Evolutionary conservation across 2,888 invertebrate species (phyloP).

Genomic region (Meghimatium bilineatum): DNA sequence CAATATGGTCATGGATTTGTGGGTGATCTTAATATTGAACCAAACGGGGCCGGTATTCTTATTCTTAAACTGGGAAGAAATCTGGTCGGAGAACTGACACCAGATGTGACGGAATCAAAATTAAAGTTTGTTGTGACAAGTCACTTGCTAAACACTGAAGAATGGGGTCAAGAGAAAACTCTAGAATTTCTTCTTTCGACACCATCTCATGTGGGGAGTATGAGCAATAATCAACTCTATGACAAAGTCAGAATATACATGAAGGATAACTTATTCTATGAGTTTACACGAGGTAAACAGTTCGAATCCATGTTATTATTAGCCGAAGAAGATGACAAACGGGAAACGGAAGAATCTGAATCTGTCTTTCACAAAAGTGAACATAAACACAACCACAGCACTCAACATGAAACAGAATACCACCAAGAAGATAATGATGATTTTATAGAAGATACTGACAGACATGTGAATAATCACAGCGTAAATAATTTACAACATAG

Average conservation of each 20-base stretch:
- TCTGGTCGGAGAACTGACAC: conserved; percentile 21
- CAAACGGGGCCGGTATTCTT: conserved; percentile 17
- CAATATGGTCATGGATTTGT: conserved; percentile 37
- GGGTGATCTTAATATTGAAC: conserved; percentile 32
- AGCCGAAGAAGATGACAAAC: conserved; percentile 31
- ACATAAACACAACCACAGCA: not conserved
- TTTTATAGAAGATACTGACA: not conserved
- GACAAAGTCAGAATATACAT: conserved; percentile 27
- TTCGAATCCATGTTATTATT: conserved; percentile 22
- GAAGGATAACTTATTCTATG: conserved; percentile 34
- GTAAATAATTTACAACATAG: not conserved
- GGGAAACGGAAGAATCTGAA: not conserved
- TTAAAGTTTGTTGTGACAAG: conserved; percentile 28
- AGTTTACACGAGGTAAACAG: conserved; percentile 24
- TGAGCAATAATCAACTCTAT: not conserved
- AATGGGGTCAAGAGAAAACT: conserved; percentile 30
- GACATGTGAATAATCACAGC: not conserved
- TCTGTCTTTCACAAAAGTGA: not conserved
- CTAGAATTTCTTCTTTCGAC: conserved; percentile 30
- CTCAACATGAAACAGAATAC: not conserved
- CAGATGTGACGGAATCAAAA: conserved; percentile 12
- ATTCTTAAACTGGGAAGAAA: conserved; percentile 32
- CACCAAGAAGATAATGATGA: not conserved
- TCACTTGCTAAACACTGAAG: conserved; percentile 15
- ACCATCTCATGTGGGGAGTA: not conserved